A percentile compares a stretch with the other conserved stretches of the same genome.
Conservation (phyloP, 2,888 invertebrate genomes). For the Zaprionus obscuricornis region DNA sequence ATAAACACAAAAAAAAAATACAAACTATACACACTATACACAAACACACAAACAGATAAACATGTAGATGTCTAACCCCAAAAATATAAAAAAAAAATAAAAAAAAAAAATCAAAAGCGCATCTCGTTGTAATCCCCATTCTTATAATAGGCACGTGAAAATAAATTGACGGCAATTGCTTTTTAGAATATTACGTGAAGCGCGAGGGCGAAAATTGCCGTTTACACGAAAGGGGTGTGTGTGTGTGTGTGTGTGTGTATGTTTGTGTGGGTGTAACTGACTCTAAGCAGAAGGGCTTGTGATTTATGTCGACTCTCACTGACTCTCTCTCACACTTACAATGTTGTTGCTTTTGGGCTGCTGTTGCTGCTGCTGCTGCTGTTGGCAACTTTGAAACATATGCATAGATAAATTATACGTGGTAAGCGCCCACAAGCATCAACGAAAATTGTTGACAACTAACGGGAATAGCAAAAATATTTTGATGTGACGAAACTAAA, state of each 20-base stretch:
- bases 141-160: constrained; percentile 57
- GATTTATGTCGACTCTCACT: constrained; percentile 50
- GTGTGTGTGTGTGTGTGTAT: neutral
- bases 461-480: constrained; percentile 56
- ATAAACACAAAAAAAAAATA: too few species aligned
- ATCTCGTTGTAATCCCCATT: constrained; percentile 30
- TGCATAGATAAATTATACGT: constrained; percentile 77
- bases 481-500: constrained; percentile 75
- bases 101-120: too few species aligned
- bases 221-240: constrained; percentile 70
- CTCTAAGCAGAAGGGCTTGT: constrained; percentile 32
- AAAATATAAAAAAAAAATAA: too few species aligned
- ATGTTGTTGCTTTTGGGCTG: constrained; percentile 27
- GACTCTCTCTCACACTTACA: too few species aligned
- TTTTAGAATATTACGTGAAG: constrained; percentile 45
- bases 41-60: too few species aligned
- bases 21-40: too few species aligned
- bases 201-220: constrained; percentile 39
- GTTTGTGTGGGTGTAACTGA: constrained; percentile 34
- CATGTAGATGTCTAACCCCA: too few species aligned
- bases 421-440: constrained; percentile 69
- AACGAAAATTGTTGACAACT: constrained; percentile 42
- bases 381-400: constrained; percentile 73
- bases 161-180: constrained; percentile 61
- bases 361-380: constrained; percentile 47